phyloP scores from a whole-genome alignment of 1,140 invertebrate species.

The Drosophila miranda region DNA sequence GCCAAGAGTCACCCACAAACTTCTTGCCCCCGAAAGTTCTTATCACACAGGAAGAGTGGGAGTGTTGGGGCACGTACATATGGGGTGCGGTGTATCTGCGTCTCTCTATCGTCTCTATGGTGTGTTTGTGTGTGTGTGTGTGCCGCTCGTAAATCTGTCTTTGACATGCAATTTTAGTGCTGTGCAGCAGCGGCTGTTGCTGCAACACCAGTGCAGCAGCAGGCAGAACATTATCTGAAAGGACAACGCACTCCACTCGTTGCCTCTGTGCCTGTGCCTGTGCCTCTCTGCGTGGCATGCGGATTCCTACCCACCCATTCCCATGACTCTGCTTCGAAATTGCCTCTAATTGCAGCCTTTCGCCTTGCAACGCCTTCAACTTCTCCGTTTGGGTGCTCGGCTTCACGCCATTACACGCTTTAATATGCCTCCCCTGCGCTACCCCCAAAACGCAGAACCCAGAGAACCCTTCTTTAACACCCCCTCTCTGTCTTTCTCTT shows the following conservation, averaged over 20 bases:
- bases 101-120: no score
- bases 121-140: constrained; percentile 1
- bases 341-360: constrained; percentile 77
- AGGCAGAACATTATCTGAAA: constrained; percentile 60
- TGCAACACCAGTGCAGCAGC: constrained; percentile 52
- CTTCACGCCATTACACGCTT: constrained; percentile 78
- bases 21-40: constrained; percentile 45
- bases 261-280: constrained; percentile 27
- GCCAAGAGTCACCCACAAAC: constrained; percentile 45
- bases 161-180: constrained; percentile 76
- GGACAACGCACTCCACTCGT: constrained; percentile 69
- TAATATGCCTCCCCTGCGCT: constrained; percentile 62
- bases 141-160: constrained; percentile 73
- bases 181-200: constrained; percentile 68
- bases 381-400: constrained; percentile 51
- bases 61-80: constrained; percentile 7
- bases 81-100: constrained; percentile 1
- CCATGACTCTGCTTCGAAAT: constrained; percentile 43
- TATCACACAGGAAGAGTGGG: constrained; percentile 71
- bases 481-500: constrained; percentile 6
- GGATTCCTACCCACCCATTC: background rate
- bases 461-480: constrained; percentile 9
- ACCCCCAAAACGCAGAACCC: background rate
- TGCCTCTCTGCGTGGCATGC: background rate
- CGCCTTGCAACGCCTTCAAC: constrained; percentile 51